These are phyloP conservation scores for Amazona vittata DNA, from an alignment of 2,113 vertebrate genomes.

Conservation along the genomic window DNA sequence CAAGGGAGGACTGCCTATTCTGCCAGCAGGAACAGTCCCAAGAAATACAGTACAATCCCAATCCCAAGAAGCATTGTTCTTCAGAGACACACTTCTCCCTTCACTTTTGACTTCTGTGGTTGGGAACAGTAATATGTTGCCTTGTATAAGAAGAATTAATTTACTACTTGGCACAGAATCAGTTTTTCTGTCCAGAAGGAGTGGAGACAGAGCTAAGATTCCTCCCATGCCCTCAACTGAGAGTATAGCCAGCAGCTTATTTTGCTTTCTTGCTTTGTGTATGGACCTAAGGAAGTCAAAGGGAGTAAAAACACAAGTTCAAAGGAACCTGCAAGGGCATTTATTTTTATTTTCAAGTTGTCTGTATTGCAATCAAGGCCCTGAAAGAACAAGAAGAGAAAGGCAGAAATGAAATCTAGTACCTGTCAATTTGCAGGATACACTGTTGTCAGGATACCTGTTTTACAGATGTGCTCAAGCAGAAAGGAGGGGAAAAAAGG, in stretches of 20 bases:
- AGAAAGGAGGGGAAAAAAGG: background rate
- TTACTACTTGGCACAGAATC: background rate
- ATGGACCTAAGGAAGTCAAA: background rate
- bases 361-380: background rate
- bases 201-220: background rate
- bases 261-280: background rate
- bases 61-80: slow-evolving; percentile 16
- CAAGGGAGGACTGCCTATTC: background rate
- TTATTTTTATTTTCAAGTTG: background rate
- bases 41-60: background rate
- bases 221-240: background rate
- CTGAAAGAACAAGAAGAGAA: background rate
- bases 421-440: background rate
- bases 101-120: background rate
- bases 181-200: background rate
- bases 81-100: background rate
- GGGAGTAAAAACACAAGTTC: background rate
- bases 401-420: background rate
- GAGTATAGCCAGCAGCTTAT: background rate
- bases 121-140: background rate
- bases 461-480: background rate
- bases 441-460: background rate
- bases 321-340: background rate
- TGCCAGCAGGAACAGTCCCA: background rate
- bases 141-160: background rate